Conservation (phyloP, 2,113 vertebrate genomes). For the Alligator sinensis region DNA sequence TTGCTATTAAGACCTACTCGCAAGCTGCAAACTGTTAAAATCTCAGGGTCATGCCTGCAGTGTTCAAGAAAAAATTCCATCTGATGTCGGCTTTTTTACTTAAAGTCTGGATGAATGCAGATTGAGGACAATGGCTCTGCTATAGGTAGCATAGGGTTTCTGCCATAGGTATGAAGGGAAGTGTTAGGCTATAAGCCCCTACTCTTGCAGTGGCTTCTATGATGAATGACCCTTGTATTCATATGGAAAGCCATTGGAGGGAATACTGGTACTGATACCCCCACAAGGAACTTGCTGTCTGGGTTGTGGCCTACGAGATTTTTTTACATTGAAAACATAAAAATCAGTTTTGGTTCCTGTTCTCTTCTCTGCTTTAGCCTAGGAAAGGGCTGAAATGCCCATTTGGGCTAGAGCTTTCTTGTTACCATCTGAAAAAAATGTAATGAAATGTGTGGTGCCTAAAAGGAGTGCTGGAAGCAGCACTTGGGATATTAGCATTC, state of each 20-base stretch:
- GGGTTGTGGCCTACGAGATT: background rate
- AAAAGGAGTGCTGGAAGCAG: background rate
- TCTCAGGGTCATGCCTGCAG: background rate
- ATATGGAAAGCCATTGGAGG: slow-evolving; percentile 27
- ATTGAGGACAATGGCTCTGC: background rate
- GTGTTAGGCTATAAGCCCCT: background rate
- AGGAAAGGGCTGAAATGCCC: background rate
- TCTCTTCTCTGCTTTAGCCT: no score
- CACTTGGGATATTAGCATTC: background rate
- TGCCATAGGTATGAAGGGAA: background rate
- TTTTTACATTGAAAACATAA: background rate
- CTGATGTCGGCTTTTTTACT: slow-evolving; percentile 1
- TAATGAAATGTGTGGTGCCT: background rate
- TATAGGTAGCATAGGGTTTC: background rate
- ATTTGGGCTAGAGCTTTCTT: background rate
- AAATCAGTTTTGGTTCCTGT: background rate
- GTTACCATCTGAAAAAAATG: background rate
- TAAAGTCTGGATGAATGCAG: background rate
- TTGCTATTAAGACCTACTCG: background rate
- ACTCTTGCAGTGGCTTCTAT: background rate
- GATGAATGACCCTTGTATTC: background rate
- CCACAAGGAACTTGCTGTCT: background rate
- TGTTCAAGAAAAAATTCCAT: background rate
- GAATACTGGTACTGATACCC: background rate
- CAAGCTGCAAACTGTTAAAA: slow-evolving; percentile 3